Evolutionary conservation across 2,113 vertebrate genomes (phyloP).

Genomic region (Siniperca chuatsi): DNA sequence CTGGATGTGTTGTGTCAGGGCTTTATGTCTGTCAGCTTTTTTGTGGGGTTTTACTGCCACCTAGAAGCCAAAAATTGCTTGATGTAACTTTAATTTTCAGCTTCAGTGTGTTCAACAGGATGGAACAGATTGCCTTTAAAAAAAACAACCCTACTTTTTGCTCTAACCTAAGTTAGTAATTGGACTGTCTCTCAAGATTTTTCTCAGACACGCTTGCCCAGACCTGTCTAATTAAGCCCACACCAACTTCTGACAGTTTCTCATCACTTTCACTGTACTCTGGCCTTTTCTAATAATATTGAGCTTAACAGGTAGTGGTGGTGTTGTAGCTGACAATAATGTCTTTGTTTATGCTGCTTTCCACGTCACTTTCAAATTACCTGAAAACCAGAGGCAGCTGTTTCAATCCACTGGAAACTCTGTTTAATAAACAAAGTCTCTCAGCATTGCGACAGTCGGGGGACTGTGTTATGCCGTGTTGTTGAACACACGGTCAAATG

Average conservation of each 20-base stretch:
- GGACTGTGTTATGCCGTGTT: not conserved
- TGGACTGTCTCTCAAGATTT: constrained; percentile 62
- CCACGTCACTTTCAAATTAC: constrained; percentile 46
- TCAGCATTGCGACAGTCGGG: not conserved
- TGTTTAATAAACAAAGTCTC: constrained; percentile 56
- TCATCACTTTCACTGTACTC: constrained; percentile 34
- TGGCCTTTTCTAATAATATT: constrained; percentile 49
- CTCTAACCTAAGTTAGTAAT: constrained; percentile 45
- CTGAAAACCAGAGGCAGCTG: constrained; percentile 22
- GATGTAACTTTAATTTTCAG: constrained; percentile 25
- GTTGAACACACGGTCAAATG: not conserved
- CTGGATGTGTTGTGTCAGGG: not conserved
- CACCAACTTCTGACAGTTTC: constrained; percentile 56
- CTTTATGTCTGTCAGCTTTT: not conserved
- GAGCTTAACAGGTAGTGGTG: constrained; percentile 27
- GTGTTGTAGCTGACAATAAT: constrained; percentile 43
- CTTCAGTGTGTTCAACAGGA: constrained; percentile 15
- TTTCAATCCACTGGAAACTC: constrained; percentile 23
- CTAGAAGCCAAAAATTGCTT: not conserved
- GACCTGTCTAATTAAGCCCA: constrained; percentile 65
- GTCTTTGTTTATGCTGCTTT: constrained; percentile 48
- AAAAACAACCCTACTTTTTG: constrained; percentile 38
- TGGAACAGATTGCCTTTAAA: constrained; percentile 37
- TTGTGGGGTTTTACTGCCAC: not conserved
- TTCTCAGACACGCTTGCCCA: constrained; percentile 41